These are phyloP conservation scores for Isurus oxyrinchus DNA, from an alignment of 2,113 vertebrate genomes.

Conservation along the genomic window DNA sequence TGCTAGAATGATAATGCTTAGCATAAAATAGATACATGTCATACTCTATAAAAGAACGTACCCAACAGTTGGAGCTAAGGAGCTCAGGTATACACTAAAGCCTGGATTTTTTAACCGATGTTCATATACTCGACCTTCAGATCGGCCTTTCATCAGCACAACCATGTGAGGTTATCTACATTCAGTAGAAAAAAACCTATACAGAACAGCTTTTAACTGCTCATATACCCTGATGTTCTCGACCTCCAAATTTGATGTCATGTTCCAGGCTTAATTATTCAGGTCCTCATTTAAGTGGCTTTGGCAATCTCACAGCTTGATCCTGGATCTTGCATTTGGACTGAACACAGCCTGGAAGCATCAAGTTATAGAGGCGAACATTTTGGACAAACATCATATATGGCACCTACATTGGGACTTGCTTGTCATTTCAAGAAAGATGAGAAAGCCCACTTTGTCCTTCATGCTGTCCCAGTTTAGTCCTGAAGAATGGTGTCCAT, in stretches of 20 bases:
- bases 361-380: neutral
- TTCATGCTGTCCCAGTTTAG: neutral
- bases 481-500: neutral
- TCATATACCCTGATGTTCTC: neutral
- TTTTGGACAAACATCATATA: neutral
- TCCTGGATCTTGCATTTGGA: neutral
- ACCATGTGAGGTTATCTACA: neutral
- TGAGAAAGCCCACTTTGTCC: neutral
- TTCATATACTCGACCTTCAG: neutral
- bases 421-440: neutral
- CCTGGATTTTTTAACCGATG: neutral
- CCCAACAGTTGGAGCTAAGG: neutral
- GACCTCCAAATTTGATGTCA: neutral
- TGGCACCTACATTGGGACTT: neutral
- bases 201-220: neutral
- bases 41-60: neutral
- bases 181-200: neutral
- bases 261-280: neutral
- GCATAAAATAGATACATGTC: neutral
- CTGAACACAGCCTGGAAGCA: neutral
- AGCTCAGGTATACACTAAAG: neutral
- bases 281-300: neutral
- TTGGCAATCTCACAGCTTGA: neutral
- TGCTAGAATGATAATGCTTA: neutral
- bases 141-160: neutral